Percentiles rank a stretch among this genome's conserved stretches.
Conservation (phyloP, 2,797 vertebrate genomes). For the Heterohyrax brucei region DNA sequence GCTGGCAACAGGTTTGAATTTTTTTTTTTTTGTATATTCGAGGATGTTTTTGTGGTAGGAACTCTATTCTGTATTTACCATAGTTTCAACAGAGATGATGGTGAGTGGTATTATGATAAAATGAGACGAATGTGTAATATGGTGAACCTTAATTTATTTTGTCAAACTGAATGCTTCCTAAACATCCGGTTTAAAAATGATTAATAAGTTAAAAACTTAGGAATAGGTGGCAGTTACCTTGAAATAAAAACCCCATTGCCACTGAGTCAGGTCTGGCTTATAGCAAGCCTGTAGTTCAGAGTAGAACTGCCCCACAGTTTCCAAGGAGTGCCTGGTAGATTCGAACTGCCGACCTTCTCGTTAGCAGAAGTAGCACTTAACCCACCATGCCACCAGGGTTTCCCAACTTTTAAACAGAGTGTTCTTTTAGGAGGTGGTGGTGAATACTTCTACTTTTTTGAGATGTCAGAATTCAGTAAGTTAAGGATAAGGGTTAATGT, state of each 20-base stretch:
- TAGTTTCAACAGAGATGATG: constrained; percentile 75
- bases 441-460: constrained; percentile 71
- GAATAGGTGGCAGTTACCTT: constrained; percentile 57
- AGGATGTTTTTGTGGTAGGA: not conserved
- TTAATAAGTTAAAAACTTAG: constrained; percentile 78
- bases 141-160: constrained; percentile 73
- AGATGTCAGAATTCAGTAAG: constrained; percentile 50
- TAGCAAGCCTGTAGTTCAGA: no score
- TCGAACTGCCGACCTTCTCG: no score
- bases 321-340: no score
- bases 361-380: no score
- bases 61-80: constrained; percentile 76
- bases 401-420: no score
- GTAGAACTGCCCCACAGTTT: no score
- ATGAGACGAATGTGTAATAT: constrained; percentile 62
- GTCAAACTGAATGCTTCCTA: constrained; percentile 79
- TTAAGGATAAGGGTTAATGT: not conserved
- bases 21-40: no score
- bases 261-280: no score
- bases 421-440: no score
- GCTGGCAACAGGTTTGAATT: no score
- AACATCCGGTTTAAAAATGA: constrained; percentile 67
- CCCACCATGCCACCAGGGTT: no score
- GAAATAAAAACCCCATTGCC: not conserved
- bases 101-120: constrained; percentile 53